Conservation (phyloP, 2,888 invertebrate species). For the Chymomyza caudatula region DNA sequence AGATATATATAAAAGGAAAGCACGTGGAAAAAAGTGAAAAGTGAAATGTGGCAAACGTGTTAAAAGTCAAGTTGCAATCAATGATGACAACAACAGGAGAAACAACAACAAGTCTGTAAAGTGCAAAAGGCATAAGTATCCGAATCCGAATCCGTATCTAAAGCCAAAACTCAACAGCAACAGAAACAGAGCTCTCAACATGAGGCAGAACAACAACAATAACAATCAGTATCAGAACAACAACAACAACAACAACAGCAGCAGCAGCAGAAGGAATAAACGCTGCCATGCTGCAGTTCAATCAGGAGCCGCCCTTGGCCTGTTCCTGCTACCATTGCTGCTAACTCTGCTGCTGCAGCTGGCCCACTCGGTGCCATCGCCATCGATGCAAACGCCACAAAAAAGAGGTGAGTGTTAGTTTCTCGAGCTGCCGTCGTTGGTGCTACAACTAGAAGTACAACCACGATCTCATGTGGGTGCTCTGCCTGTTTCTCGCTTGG, state of each 20-base stretch:
- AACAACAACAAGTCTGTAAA: too few relatives aligned
- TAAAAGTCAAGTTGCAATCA: constrained; percentile 12
- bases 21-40: constrained; percentile 13
- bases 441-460: too few relatives aligned
- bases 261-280: constrained; percentile 28
- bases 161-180: constrained; percentile 22
- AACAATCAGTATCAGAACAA: constrained; percentile 42
- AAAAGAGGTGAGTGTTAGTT: constrained; percentile 74
- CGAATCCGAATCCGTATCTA: too few relatives aligned
- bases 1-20: constrained; percentile 9
- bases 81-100: constrained; percentile 4
- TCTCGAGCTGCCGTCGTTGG: too few relatives aligned
- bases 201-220: constrained; percentile 43
- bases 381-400: constrained; percentile 77
- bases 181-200: constrained; percentile 18
- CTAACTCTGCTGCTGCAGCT: constrained; percentile 72
- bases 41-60: constrained; percentile 13
- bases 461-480: neutral
- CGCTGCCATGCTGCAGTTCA: constrained; percentile 34
- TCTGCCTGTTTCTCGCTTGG: neutral
- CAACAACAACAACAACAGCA: constrained; percentile 42
- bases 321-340: constrained; percentile 49
- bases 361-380: constrained; percentile 75
- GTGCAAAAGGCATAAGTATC: too few relatives aligned
- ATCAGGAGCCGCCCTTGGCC: constrained; percentile 64